Percentiles rank a stretch among this genome's conserved stretches.
Evolutionary conservation across 1,140 invertebrate genomes (phyloP).

Genomic region (Drosophila nikananu): DNA sequence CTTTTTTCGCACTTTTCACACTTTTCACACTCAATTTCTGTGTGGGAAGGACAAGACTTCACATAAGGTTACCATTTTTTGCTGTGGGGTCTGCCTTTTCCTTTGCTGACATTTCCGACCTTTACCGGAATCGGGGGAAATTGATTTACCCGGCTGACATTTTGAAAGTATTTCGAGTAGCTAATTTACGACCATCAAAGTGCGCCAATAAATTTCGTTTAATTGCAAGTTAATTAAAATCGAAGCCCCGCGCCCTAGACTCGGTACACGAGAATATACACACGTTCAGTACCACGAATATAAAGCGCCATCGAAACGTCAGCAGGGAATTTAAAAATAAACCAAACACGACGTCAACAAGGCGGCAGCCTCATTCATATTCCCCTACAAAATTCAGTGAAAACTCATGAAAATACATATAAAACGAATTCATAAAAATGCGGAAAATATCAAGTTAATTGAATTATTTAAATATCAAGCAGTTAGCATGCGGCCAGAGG

Average conservation of each 20-base stretch:
- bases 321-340: slow-evolving; percentile 55
- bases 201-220: slow-evolving; percentile 76
- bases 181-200: slow-evolving; percentile 80
- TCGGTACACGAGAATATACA: slow-evolving; percentile 6
- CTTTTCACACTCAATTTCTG: slow-evolving; percentile 14
- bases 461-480: slow-evolving; percentile 23
- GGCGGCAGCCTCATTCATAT: slow-evolving; percentile 4
- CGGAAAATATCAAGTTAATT: slow-evolving; percentile 31
- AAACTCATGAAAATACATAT: slow-evolving; percentile 27
- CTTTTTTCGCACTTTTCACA: slow-evolving; percentile 26
- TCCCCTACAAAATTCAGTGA: background rate
- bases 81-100: background rate
- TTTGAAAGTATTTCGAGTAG: slow-evolving; percentile 50
- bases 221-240: slow-evolving; percentile 80
- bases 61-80: slow-evolving; percentile 36
- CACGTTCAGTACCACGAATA: slow-evolving; percentile 5
- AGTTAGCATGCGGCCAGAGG: background rate
- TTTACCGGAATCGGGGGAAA: slow-evolving; percentile 34
- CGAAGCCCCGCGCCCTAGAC: slow-evolving; percentile 35
- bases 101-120: background rate
- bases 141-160: slow-evolving; percentile 70
- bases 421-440: slow-evolving; percentile 31
- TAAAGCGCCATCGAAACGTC: slow-evolving; percentile 7
- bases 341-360: slow-evolving; percentile 38
- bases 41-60: slow-evolving; percentile 7